A percentile compares a stretch with the other conserved stretches of the same genome.
phyloP scores from a whole-genome alignment of 1,140 invertebrate species.

The Caerostris extrusa region DNA sequence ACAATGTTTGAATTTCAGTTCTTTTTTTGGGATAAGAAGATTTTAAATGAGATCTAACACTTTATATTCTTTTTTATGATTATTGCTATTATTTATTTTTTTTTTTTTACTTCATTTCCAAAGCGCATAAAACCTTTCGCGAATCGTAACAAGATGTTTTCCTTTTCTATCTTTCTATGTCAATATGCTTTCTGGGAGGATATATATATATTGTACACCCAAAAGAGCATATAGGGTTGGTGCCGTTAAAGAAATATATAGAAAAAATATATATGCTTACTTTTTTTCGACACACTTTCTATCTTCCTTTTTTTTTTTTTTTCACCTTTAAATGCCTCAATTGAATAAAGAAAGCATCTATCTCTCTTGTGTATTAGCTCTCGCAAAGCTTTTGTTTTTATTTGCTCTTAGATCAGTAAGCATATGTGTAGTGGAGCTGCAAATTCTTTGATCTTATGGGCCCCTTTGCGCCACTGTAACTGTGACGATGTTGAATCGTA shows the following conservation, averaged over 20 bases:
- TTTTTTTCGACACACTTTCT: background rate
- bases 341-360: slow-evolving; percentile 60
- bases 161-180: slow-evolving; percentile 14
- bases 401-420: slow-evolving; percentile 9
- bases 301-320: background rate
- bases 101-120: background rate
- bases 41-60: slow-evolving; percentile 61
- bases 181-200: background rate
- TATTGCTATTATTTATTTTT: slow-evolving; percentile 9
- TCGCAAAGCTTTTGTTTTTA: slow-evolving; percentile 44
- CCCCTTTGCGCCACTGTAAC: slow-evolving; percentile 2
- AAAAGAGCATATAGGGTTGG: background rate
- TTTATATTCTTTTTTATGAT: slow-evolving; percentile 22
- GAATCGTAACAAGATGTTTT: slow-evolving; percentile 63
- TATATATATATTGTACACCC: slow-evolving; percentile 23
- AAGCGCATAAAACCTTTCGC: slow-evolving; percentile 43
- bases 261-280: background rate
- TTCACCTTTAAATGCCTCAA: slow-evolving; percentile 65
- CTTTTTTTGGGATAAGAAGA: slow-evolving; percentile 7
- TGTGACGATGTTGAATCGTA: background rate
- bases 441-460: slow-evolving; percentile 58
- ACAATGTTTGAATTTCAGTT: slow-evolving; percentile 40
- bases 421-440: slow-evolving; percentile 8
- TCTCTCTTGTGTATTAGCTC: slow-evolving; percentile 53
- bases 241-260: background rate